Conservation (phyloP, 1,140 invertebrate genomes). For the Arion vulgaris region DNA sequence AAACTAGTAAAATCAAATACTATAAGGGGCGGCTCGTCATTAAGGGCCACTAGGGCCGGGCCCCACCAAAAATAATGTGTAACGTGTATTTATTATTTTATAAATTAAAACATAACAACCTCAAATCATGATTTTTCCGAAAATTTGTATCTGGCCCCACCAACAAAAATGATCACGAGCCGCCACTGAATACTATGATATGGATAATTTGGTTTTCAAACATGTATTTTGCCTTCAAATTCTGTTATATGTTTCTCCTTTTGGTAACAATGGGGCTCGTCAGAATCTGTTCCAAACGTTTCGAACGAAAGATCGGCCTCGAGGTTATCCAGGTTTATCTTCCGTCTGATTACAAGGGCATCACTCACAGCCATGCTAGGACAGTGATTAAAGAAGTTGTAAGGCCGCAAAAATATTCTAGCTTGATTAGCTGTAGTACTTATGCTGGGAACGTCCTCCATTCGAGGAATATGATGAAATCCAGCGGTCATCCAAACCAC, state of each 20-base stretch:
- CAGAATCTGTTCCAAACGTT: slow-evolving; percentile 31
- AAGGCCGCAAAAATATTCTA: slow-evolving; percentile 56
- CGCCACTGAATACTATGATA: no score
- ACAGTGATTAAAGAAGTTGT: slow-evolving; percentile 67
- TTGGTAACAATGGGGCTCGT: slow-evolving; percentile 35
- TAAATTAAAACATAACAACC: no score
- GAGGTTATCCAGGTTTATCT: not conserved
- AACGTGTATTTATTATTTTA: no score
- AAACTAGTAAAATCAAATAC: no score
- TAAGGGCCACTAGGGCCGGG: no score
- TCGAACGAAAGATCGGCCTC: not conserved
- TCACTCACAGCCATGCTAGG: slow-evolving; percentile 61
- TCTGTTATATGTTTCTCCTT: slow-evolving; percentile 18
- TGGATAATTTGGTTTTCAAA: not conserved
- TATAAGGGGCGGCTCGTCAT: no score
- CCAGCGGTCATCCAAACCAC: slow-evolving; percentile 69
- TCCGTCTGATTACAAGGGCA: slow-evolving; percentile 48
- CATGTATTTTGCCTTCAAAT: slow-evolving; percentile 17
- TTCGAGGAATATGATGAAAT: slow-evolving; percentile 60
- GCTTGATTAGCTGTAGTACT: slow-evolving; percentile 56
- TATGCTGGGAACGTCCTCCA: slow-evolving; percentile 66
- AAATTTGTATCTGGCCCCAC: no score
- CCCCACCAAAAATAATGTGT: no score
- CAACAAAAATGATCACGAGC: no score
- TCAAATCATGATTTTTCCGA: no score